These are phyloP conservation scores for Hermetia illucens DNA, from an alignment of 1,140 invertebrate species.

Conservation along the genomic window DNA sequence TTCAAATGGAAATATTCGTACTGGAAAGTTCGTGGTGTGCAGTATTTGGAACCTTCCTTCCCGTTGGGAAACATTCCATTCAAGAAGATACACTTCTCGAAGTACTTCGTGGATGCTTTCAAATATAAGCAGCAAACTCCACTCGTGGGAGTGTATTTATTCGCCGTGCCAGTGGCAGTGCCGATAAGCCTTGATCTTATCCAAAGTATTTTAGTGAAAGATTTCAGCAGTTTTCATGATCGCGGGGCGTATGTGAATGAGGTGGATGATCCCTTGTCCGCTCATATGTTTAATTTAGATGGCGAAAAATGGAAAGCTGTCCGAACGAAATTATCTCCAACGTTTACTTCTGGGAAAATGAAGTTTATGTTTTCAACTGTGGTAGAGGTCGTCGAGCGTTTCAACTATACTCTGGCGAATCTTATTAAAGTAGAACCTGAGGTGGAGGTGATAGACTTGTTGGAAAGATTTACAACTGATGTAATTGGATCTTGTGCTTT, in stretches of 20 bases:
- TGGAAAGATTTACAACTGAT: too few relatives aligned
- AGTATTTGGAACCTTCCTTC: not conserved
- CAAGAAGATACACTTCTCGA: too few relatives aligned
- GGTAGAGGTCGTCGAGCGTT: conserved; percentile 20
- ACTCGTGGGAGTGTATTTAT: too few relatives aligned
- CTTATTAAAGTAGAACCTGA: conserved; percentile 30
- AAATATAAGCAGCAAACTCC: too few relatives aligned
- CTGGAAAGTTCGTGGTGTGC: not conserved
- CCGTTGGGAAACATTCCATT: conserved; percentile 1
- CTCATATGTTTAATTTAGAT: too few relatives aligned
- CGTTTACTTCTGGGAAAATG: conserved; percentile 43
- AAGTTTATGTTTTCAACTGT: conserved; percentile 31
- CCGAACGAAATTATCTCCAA: conserved; percentile 38
- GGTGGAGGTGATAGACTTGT: conserved; percentile 20
- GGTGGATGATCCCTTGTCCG: conserved; percentile 14
- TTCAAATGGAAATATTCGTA: not conserved
- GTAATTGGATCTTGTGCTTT: too few relatives aligned
- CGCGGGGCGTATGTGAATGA: conserved; percentile 15
- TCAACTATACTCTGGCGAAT: conserved; percentile 34
- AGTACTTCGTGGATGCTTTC: too few relatives aligned
- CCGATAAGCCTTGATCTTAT: too few relatives aligned
- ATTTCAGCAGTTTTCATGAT: too few relatives aligned
- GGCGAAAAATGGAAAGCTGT: conserved; percentile 39
- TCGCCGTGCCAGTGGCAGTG: too few relatives aligned
- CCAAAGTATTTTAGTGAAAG: too few relatives aligned